These are phyloP conservation scores for Apamea crenata DNA, from an alignment of 2,888 invertebrate genomes.

Conservation along the genomic window DNA sequence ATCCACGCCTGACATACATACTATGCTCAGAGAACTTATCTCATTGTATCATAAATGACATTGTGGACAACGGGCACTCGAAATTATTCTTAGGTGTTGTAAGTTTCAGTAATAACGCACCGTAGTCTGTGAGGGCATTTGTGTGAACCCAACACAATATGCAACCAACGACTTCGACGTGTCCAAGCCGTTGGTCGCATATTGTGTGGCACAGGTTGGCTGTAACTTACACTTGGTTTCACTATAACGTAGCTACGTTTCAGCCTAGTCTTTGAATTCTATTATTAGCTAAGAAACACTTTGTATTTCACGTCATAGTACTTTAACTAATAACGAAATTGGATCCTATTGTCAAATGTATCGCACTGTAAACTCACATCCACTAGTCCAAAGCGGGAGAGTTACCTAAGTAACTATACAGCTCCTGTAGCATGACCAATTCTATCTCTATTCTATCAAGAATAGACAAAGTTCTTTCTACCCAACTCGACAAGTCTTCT, in stretches of 20 bases:
- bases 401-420: not conserved
- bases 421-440: not conserved
- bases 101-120: constrained; percentile 11
- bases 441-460: not conserved
- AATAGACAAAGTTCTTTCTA: not conserved
- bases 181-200: not conserved
- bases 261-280: not conserved
- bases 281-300: not conserved
- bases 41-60: not conserved
- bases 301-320: not conserved
- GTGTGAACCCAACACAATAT: constrained; percentile 22
- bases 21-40: no score
- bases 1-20: not conserved
- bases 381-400: not conserved
- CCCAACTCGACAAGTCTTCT: not conserved
- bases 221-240: constrained; percentile 16
- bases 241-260: not conserved
- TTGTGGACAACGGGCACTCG: not conserved
- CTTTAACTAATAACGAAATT: not conserved
- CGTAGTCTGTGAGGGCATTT: not conserved
- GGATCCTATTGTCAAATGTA: not conserved
- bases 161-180: constrained; percentile 3
- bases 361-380: not conserved
- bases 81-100: not conserved
- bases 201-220: constrained; percentile 11